Base-by-base conservation (phyloP, 2,797 vertebrate genomes). In the Sarcophilus harrisii region DNA sequence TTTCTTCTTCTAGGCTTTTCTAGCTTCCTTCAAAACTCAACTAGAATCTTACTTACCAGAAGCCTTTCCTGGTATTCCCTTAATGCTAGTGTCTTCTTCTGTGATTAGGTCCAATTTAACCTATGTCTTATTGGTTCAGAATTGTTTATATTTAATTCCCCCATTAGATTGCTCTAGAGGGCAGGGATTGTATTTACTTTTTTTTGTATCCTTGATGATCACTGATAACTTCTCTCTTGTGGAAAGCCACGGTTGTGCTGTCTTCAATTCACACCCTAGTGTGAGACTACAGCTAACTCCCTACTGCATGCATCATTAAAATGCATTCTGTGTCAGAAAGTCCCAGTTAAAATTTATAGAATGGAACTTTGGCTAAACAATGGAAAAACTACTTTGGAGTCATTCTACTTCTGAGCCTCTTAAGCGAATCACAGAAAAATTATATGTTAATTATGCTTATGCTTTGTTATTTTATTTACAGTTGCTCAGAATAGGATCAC, bases 251-350 rank as follows among this genome's bases (percentile, higher is more conserved):
- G 0, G 21, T 45, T 38, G 73, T 81, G n/a, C 21, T 45, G 62
- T 38, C 62, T 11, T 66, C 4, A 13, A 13, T 66, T n/a, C 32
- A 18, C 0, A 30, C 24, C 18, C 38, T 45, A 27, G 38, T 81
- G 73, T 81, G 73, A 8, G 16, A 10, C 21, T 81, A 9, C 21
- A 9, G 38, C 38, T 45, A 24, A 45, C 38, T 81, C n/a, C 2
- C 73, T 81, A 24, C 21, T 1, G 95, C 91, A 94, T 3, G 0
- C 95, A 45, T 96, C 95, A 66, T 94, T 90, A 92, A 96, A 95
- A 91, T 49, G 90, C 0, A 55, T 29, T 57, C 1, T 94, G 6
- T 94, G n/a, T 81, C 18, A 81, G n/a, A 6, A 28, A 90, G 52
- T 93, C 14, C 93, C 91, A 29, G 38, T 92, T 92, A 32, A 92